phyloP scores from a whole-genome alignment of 1,140 invertebrate genomes.

The Drosophila suzukii region DNA sequence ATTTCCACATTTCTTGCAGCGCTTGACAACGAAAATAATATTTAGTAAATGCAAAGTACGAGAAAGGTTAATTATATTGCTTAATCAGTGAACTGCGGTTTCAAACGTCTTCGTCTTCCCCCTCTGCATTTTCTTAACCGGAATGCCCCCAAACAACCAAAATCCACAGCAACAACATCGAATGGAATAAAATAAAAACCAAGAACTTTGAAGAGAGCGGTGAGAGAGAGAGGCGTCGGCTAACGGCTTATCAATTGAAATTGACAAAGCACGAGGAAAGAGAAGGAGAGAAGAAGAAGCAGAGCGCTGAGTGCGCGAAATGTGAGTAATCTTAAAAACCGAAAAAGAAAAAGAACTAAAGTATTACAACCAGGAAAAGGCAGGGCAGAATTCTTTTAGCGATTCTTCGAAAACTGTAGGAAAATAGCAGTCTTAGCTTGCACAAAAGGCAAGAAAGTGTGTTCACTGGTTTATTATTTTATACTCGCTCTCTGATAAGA shows the following conservation, averaged over 20 bases:
- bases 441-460: constrained; percentile 6
- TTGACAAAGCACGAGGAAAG: constrained; percentile 44
- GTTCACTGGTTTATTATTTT: constrained; percentile 14
- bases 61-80: constrained; percentile 48
- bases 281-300: constrained; percentile 13
- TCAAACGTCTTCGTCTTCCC: constrained; percentile 39
- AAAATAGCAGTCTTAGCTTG: constrained; percentile 1
- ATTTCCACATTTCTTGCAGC: constrained; percentile 55
- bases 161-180: constrained; percentile 48
- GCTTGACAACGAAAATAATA: constrained; percentile 41
- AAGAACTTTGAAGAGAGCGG: constrained; percentile 51
- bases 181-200: constrained; percentile 56
- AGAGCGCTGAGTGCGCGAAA: constrained; percentile 46
- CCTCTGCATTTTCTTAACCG: constrained; percentile 14
- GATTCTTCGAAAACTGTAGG: background rate
- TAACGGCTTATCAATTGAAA: constrained; percentile 49
- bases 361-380: background rate
- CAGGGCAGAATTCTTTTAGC: background rate
- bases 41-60: constrained; percentile 34
- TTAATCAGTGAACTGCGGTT: constrained; percentile 46
- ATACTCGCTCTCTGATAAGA: constrained; percentile 15
- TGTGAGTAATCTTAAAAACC: constrained; percentile 34
- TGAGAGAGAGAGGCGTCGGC: constrained; percentile 28
- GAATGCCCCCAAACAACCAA: constrained; percentile 17
- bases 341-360: constrained; percentile 6